Evolutionary conservation across 2,888 invertebrate genomes (phyloP).

Genomic region (Sipunculus nudus): DNA sequence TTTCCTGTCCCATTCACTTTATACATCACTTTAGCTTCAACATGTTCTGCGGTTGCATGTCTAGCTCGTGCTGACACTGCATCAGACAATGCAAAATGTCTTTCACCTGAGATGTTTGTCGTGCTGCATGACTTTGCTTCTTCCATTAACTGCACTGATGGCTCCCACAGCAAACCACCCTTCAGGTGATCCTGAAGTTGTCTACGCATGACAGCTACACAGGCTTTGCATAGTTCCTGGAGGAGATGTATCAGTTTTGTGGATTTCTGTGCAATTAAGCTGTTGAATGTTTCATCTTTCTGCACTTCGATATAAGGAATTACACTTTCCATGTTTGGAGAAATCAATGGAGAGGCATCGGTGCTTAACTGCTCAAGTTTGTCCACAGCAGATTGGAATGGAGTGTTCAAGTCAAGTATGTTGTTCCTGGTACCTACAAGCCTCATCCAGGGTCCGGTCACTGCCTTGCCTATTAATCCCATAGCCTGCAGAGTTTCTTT

Average conservation of each 20-base stretch:
- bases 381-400: not conserved
- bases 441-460: not conserved
- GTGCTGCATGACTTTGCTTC: not conserved
- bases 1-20: not conserved
- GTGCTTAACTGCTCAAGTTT: not conserved
- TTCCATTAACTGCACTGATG: not conserved
- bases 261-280: not conserved
- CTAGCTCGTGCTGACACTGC: no score
- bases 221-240: not conserved
- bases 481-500: not conserved
- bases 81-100: not conserved
- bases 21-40: not conserved
- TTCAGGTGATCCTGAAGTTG: no score
- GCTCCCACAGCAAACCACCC: not conserved
- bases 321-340: no score
- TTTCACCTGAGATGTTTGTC: not conserved
- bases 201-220: not conserved
- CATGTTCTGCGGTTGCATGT: no score
- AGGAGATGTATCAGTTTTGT: not conserved
- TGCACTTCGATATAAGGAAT: no score
- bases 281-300: no score
- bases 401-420: not conserved
- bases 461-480: no score
- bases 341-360: no score
- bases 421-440: not conserved